Conservation (phyloP, 2,888 invertebrate species). For the Amaurobius ferox region DNA sequence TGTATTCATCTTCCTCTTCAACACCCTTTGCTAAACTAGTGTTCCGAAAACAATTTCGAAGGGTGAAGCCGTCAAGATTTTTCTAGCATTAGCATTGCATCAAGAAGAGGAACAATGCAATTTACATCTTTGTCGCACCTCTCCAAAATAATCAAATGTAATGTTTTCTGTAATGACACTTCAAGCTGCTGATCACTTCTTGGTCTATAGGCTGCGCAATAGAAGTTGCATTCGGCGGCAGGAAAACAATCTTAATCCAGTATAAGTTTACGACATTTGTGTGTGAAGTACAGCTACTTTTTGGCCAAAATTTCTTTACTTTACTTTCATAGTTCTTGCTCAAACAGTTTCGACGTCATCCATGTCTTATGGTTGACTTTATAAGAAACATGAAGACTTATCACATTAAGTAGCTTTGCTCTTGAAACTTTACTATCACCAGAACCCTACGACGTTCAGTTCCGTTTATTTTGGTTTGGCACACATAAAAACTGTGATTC, state of each 20-base stretch:
- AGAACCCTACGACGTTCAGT: neutral
- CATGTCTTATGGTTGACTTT: neutral
- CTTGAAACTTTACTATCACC: neutral
- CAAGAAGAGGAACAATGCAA: no score
- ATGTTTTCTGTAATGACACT: neutral
- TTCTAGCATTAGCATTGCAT: no score
- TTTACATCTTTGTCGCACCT: no score
- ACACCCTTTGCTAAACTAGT: no score
- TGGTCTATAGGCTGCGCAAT: neutral
- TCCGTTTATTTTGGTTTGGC: neutral
- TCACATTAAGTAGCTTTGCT: neutral
- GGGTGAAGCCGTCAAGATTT: no score
- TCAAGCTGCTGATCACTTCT: neutral
- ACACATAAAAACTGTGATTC: constrained; percentile 12
- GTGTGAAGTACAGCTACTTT: neutral
- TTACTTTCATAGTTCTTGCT: neutral
- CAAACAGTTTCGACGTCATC: neutral
- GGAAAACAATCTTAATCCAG: no score
- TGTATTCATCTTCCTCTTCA: no score
- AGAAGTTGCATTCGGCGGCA: neutral
- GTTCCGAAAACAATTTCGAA: no score
- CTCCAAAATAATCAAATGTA: neutral
- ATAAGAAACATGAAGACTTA: neutral
- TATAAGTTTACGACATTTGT: neutral
- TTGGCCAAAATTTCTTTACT: neutral